Evolutionary conservation across 2,888 invertebrate species (phyloP).

Genomic region (Disparrhopalites patrizii): DNA sequence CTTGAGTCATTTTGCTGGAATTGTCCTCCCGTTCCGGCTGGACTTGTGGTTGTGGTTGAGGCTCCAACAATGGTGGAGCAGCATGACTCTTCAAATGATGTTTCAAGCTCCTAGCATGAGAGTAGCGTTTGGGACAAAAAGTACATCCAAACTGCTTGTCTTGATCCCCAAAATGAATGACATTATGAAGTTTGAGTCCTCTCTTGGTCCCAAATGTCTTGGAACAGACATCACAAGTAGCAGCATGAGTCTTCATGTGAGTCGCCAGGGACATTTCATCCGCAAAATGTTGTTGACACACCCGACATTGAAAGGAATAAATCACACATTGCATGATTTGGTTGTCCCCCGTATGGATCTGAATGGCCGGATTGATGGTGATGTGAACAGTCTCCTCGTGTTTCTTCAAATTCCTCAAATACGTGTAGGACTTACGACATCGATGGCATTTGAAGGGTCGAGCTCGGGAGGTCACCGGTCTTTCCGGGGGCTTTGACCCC

Average conservation of each 20-base stretch:
- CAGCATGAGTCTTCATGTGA: background rate
- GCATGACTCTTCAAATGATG: conserved; percentile 2
- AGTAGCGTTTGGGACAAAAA: background rate
- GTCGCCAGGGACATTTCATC: background rate
- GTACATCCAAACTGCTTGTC: background rate
- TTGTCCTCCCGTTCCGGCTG: background rate
- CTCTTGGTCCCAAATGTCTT: background rate
- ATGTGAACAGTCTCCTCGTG: background rate
- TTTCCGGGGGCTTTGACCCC: too few species aligned
- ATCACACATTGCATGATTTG: background rate
- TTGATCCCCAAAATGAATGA: background rate
- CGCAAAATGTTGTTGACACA: background rate
- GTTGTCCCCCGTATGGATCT: background rate
- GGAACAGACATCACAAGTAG: background rate
- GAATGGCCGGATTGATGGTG: background rate
- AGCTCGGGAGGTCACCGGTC: background rate
- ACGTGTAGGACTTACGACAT: background rate
- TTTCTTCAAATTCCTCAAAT: background rate
- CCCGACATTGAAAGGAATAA: background rate
- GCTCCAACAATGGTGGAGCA: background rate
- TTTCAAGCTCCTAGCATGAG: conserved; percentile 1
- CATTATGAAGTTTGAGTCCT: conserved; percentile 7
- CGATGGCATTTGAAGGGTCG: background rate
- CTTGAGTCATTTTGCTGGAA: background rate
- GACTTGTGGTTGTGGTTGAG: background rate